Evolutionary conservation across 2,888 invertebrate species (phyloP).

Genomic region (Cephus nigrinus): DNA sequence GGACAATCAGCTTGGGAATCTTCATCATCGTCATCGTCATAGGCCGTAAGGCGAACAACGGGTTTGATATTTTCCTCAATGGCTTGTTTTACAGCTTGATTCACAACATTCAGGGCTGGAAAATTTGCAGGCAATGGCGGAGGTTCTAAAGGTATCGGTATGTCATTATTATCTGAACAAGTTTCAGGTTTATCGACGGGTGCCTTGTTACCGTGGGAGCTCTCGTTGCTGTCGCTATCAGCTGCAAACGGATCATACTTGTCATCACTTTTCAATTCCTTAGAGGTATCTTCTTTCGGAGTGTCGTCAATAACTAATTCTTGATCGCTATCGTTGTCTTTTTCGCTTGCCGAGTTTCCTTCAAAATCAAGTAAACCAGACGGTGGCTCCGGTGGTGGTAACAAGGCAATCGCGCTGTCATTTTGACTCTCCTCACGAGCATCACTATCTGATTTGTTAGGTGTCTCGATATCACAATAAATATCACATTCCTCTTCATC

Average conservation of each 20-base stretch:
- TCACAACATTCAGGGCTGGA: conserved; percentile 31
- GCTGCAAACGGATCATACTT: conserved; percentile 61
- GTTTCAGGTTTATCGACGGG: conserved; percentile 12
- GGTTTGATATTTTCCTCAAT: neutral
- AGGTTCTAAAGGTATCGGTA: conserved; percentile 31
- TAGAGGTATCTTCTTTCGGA: conserved; percentile 48
- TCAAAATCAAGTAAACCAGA: conserved; percentile 61
- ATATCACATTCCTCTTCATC: conserved; percentile 71
- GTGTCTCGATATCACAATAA: conserved; percentile 73
- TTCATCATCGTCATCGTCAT: conserved; percentile 69
- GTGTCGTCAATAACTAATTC: conserved; percentile 62
- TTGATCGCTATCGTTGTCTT: conserved; percentile 61
- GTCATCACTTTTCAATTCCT: conserved; percentile 38
- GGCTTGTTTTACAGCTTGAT: conserved; percentile 12
- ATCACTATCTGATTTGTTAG: conserved; percentile 45
- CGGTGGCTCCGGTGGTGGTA: conserved; percentile 66
- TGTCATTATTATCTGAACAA: conserved; percentile 8
- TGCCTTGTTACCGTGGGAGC: conserved; percentile 23
- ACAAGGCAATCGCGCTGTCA: conserved; percentile 46
- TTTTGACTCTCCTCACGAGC: conserved; percentile 56
- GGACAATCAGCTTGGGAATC: conserved; percentile 79
- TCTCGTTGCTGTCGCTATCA: conserved; percentile 60
- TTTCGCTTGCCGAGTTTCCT: conserved; percentile 58
- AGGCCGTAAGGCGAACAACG: conserved; percentile 49
- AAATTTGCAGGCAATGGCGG: conserved; percentile 37